Evolutionary conservation across 2,888 invertebrate species (phyloP), one percentile per base, ranked within the genome.

Genomic region (Idaea aversata): DNA sequence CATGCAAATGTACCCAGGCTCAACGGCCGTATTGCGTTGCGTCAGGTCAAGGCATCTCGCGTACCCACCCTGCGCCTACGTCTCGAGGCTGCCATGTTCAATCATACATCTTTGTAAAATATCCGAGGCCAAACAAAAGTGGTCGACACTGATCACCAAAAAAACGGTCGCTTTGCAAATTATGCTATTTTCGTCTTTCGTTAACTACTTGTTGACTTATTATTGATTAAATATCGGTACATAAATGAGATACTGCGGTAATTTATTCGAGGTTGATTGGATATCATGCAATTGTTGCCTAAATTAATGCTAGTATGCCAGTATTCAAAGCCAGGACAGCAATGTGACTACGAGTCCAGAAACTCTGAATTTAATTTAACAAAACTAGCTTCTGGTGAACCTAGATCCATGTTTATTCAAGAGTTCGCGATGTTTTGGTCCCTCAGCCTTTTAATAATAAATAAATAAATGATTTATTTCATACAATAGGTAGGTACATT

Each of bases 1-100:
- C 76, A 80, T 78, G 73, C 70, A 77, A 76, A 78, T 76, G 72
- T 69, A 70, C 68, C 15, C 65, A 67, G 62, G 68, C 64, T 60
- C 70, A 68, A 25, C 68, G 70, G 68, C 70, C 71, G 66, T 67
- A 69, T 70, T 71, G 71, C 35, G 71, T 70, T 68, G 69, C 65
- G 67, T 64, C 73, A 72, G 72, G 73, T 72, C 73, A 72, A 72
- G 71, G 71, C 66, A 67, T 61, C 58, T 47, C 66, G 65, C 69
- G 62, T 65, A 57, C 67, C 65, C 70, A 64, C 67, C 67, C 67
- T 65, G 61, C 66, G 62, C 59, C 57, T 25, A 15, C 64, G 61
- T 57, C 67, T 64, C 59, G 61, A 15, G 58, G 64, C 70, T 62
- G 16, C 70, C 25, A 70, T 67, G 58, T 60, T 60, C 69, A 70